phyloP scores from a whole-genome alignment of 2,888 invertebrate genomes.

The Drosophila siamana region DNA sequence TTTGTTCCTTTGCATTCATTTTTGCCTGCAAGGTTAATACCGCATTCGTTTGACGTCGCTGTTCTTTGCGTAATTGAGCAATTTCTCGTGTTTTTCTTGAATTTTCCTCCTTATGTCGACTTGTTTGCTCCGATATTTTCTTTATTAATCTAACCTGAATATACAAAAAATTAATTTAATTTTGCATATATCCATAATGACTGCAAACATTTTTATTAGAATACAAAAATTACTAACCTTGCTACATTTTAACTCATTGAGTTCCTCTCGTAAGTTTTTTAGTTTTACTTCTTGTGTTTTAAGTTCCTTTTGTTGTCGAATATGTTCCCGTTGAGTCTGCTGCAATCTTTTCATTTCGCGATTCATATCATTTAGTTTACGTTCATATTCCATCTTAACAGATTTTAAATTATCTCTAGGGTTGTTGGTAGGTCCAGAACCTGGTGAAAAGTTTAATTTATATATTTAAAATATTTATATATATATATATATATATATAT shows the following conservation, averaged over 20 bases:
- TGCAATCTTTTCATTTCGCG: conserved; percentile 94
- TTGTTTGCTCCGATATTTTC: conserved; percentile 96
- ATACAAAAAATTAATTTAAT: not conserved
- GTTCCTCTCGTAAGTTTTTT: conserved; percentile 89
- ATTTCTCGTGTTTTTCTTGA: conserved; percentile 93
- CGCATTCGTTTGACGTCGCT: conserved; percentile 93
- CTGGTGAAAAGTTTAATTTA: conserved; percentile 32
- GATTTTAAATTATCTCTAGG: conserved; percentile 90
- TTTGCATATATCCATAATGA: no score
- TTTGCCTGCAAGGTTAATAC: conserved; percentile 96
- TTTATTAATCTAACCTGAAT: conserved; percentile 92
- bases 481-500: no score
- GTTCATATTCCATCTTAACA: conserved; percentile 95
- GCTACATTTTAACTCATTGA: conserved; percentile 92
- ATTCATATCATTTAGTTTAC: conserved; percentile 93
- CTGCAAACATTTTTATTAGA: no score
- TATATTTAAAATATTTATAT: no score
- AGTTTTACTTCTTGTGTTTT: conserved; percentile 92
- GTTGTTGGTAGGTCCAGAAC: conserved; percentile 54
- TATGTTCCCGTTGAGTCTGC: conserved; percentile 95
- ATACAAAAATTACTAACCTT: conserved; percentile 87
- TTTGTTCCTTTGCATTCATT: conserved; percentile 93
- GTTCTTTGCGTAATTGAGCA: conserved; percentile 95
- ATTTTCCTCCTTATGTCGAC: conserved; percentile 93
- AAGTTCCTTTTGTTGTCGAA: conserved; percentile 90